phyloP scores from a whole-genome alignment of 2,888 invertebrate genomes.

The Polymixis lichenea region DNA sequence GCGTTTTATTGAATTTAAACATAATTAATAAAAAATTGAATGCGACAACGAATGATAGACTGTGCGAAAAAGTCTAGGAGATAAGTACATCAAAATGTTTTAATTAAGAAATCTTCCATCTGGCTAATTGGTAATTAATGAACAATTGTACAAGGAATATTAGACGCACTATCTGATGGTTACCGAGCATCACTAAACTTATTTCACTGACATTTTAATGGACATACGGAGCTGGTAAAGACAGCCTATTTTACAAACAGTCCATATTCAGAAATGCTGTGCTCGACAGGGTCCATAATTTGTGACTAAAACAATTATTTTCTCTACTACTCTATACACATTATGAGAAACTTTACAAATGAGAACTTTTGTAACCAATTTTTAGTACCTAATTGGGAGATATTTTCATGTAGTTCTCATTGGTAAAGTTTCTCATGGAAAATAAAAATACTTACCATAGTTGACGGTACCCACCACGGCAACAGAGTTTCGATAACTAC shows the following conservation, averaged over 20 bases:
- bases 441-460: no score
- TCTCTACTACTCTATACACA: no score
- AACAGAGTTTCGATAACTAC: no score
- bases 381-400: no score
- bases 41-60: conserved; percentile 5
- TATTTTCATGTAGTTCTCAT: no score
- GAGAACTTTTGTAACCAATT: no score
- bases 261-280: not conserved
- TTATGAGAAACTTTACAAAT: no score
- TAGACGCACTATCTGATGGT: not conserved
- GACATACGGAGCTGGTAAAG: conserved; percentile 16
- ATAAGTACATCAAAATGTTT: not conserved
- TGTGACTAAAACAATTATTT: no score
- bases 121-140: conserved; percentile 3
- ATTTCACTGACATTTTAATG: conserved; percentile 21
- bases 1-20: no score
- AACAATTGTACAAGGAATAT: not conserved
- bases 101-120: not conserved
- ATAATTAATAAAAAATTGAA: not conserved
- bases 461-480: no score
- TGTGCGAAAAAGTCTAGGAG: not conserved
- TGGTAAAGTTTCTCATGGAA: no score
- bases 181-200: conserved; percentile 12
- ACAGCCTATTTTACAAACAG: not conserved
- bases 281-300: no score